Evolutionary conservation across 1,140 invertebrate species (phyloP).

Genomic region (Lordiphosa mommai): DNA sequence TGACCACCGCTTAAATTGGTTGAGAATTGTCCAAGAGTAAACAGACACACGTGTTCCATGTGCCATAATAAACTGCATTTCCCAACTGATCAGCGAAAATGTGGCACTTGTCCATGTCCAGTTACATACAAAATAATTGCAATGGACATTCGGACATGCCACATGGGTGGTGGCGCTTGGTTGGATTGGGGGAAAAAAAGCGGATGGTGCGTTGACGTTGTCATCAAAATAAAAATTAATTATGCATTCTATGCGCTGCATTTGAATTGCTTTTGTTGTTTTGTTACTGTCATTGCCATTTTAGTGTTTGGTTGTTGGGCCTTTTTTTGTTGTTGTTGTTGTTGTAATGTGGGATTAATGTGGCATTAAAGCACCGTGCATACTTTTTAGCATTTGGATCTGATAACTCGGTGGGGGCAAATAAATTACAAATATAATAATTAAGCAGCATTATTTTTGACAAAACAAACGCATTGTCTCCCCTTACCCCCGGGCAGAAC

Average conservation of each 20-base stretch:
- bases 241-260: slow-evolving; percentile 78
- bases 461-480: slow-evolving; percentile 56
- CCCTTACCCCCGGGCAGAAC: neutral
- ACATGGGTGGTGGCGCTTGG: neutral
- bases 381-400: slow-evolving; percentile 66
- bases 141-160: neutral
- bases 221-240: slow-evolving; percentile 80
- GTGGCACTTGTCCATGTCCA: no score
- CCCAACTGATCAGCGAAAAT: no score
- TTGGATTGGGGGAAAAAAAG: neutral
- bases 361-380: slow-evolving; percentile 60
- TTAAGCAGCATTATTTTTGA: slow-evolving; percentile 77
- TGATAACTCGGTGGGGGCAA: slow-evolving; percentile 57
- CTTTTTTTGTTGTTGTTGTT: slow-evolving; percentile 24
- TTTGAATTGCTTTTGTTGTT: slow-evolving; percentile 71
- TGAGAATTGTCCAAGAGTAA: no score
- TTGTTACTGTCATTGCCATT: slow-evolving; percentile 16
- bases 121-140: neutral
- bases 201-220: slow-evolving; percentile 66
- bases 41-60: no score
- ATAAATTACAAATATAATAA: slow-evolving; percentile 78
- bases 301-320: slow-evolving; percentile 11
- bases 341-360: slow-evolving; percentile 58
- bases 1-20: no score
- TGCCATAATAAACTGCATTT: no score